Evolutionary conservation across 2,888 invertebrate genomes (phyloP).

Genomic region (Steinernema scapterisci): DNA sequence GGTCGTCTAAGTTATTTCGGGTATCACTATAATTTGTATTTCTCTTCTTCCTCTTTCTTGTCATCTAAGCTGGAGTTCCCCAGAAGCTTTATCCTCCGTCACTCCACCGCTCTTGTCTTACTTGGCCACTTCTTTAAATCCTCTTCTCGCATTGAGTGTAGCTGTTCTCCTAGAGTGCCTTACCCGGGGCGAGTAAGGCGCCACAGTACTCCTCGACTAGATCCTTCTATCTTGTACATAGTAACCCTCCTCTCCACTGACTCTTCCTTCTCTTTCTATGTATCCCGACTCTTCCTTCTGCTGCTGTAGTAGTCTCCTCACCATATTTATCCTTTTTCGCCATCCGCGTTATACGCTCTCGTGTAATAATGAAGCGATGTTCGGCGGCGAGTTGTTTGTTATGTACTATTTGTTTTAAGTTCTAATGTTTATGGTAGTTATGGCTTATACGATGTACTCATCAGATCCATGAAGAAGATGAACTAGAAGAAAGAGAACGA

Average conservation of each 20-base stretch:
- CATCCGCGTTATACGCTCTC: slow-evolving; percentile 22
- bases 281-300: slow-evolving; percentile 5
- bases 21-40: slow-evolving; percentile 27
- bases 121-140: background rate
- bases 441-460: slow-evolving; percentile 16
- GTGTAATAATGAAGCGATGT: slow-evolving; percentile 5
- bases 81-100: slow-evolving; percentile 14
- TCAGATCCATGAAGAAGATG: slow-evolving; percentile 16
- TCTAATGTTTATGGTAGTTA: background rate
- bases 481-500: slow-evolving; percentile 29
- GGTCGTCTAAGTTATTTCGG: slow-evolving; percentile 33
- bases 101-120: slow-evolving; percentile 7
- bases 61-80: slow-evolving; percentile 7
- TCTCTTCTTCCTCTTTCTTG: slow-evolving; percentile 18
- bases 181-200: slow-evolving; percentile 15
- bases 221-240: slow-evolving; percentile 1
- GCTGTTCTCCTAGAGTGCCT: slow-evolving; percentile 26
- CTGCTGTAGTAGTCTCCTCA: background rate
- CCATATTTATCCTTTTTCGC: slow-evolving; percentile 17
- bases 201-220: slow-evolving; percentile 30
- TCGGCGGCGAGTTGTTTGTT: slow-evolving; percentile 18
- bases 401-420: slow-evolving; percentile 19
- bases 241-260: background rate
- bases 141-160: slow-evolving; percentile 2
- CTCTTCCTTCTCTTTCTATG: background rate